Evolutionary conservation across 2,888 invertebrate species (phyloP).

Genomic region (Polydrusus pterygomalis): DNA sequence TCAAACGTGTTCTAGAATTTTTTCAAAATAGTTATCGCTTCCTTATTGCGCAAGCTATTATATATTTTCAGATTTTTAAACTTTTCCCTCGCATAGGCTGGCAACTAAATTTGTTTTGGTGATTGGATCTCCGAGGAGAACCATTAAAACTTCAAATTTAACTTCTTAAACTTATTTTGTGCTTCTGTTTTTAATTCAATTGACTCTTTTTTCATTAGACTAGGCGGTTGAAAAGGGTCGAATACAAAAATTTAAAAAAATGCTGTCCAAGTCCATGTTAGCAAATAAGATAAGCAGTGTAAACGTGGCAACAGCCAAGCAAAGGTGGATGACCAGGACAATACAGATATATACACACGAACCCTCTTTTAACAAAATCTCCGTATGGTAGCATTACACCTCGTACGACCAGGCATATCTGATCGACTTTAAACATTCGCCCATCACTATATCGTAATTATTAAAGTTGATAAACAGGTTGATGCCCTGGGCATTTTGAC

Average conservation of each 20-base stretch:
- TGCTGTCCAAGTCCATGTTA: neutral
- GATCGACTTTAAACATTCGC: conserved; percentile 57
- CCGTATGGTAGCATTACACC: conserved; percentile 55
- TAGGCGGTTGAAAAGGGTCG: too few relatives aligned
- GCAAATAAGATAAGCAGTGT: conserved; percentile 47
- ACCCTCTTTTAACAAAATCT: conserved; percentile 67
- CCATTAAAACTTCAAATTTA: too few relatives aligned
- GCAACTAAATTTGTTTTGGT: too few relatives aligned
- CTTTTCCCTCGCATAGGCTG: too few relatives aligned
- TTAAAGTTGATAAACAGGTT: conserved; percentile 62
- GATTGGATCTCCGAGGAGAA: too few relatives aligned
- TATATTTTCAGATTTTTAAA: too few relatives aligned
- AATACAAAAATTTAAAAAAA: neutral
- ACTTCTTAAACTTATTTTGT: too few relatives aligned
- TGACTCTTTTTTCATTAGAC: too few relatives aligned
- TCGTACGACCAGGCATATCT: conserved; percentile 61
- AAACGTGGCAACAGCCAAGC: conserved; percentile 67
- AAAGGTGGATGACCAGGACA: conserved; percentile 70
- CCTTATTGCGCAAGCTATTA: too few relatives aligned
- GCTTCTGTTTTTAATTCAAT: too few relatives aligned
- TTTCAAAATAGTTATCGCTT: too few relatives aligned
- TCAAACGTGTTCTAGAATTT: too few relatives aligned
- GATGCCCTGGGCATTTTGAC: conserved; percentile 56
- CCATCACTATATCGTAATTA: conserved; percentile 56
- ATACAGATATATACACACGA: conserved; percentile 63